Percentiles rank a stretch among this genome's conserved stretches.
These are phyloP conservation scores for Oreocharis arfaki DNA, from an alignment of 2,113 vertebrate genomes.

Conservation along the genomic window DNA sequence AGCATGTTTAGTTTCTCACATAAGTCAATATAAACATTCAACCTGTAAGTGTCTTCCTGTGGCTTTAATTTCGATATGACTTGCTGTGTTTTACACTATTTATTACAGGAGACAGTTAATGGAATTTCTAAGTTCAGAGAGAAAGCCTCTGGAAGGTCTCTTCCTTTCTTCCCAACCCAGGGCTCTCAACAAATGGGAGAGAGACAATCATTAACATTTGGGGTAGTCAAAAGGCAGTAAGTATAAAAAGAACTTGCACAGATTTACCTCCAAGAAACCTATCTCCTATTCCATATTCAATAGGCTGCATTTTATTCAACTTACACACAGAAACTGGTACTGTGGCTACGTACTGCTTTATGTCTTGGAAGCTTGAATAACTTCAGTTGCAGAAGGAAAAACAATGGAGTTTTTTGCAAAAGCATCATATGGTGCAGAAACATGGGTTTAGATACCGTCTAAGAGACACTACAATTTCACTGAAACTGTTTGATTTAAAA, in stretches of 20 bases:
- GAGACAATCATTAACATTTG: background rate
- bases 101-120: background rate
- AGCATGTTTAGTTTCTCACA: rapidly evolving
- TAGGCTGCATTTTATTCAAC: background rate
- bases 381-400: background rate
- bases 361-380: background rate
- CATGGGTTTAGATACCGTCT: background rate
- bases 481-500: background rate
- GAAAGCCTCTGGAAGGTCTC: background rate
- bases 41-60: background rate
- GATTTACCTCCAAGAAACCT: background rate
- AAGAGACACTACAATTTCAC: background rate
- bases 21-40: background rate
- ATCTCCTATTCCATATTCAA: background rate
- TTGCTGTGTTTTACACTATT: background rate
- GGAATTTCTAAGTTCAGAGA: background rate
- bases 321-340: background rate
- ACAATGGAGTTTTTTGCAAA: background rate
- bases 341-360: background rate
- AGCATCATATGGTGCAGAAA: background rate
- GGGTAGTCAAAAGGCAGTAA: background rate
- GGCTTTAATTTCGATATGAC: background rate
- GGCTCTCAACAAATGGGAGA: background rate
- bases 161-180: background rate
- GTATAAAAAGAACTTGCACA: background rate